Base-by-base conservation (phyloP, 2,113 vertebrate genomes). In the Anhinga rufa region DNA sequence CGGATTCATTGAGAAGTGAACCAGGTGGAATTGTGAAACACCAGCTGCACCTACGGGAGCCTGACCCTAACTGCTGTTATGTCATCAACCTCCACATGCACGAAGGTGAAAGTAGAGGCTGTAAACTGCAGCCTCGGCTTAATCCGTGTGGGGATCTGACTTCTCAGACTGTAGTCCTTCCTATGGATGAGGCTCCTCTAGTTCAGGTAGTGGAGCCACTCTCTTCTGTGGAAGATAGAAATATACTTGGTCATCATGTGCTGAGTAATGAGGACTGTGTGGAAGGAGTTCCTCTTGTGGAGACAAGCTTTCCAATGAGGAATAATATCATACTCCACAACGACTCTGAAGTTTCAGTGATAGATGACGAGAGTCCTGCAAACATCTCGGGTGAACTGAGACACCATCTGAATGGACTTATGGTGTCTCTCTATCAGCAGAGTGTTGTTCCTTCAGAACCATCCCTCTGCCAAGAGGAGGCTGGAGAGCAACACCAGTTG, bases 1-100 rank as follows among this genome's bases (percentile, higher is more conserved):
- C 86, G 34, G 97, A 95, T 48, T 88, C 94, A 1, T 44, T 86
- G 57, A 75, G 91, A n/a, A 65, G 82, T 2, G 76, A 92, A 4
- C 82, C 52, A 0, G 32, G 75, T 6, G 87, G 97, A 31, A 98
- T 98, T 62, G 21, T 97, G 42, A 96, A 92, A 81, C 96, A 97
- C 31, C 83, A 96, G 44, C 98, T 98, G 25, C 71, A 98, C 24
- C 70, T 98, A 6, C 92, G 2, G 57, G 98, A 98, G 46, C 95
- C 98, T 42, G 51, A 91, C 21, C 92, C 93, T 0, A 5, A 26
- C n/a, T 94, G 78, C 74, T 86, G 68, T 57, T 95, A 95, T 1
- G 57, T 87, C 10, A 16, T 97, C 26, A 92, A 95, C 11, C 87
- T 98, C 77, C 91, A 74, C 16, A 1, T 95, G 25, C 21, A 57